These are phyloP conservation scores for Bombus confusus DNA, from an alignment of 1,140 invertebrate species.

Conservation along the genomic window DNA sequence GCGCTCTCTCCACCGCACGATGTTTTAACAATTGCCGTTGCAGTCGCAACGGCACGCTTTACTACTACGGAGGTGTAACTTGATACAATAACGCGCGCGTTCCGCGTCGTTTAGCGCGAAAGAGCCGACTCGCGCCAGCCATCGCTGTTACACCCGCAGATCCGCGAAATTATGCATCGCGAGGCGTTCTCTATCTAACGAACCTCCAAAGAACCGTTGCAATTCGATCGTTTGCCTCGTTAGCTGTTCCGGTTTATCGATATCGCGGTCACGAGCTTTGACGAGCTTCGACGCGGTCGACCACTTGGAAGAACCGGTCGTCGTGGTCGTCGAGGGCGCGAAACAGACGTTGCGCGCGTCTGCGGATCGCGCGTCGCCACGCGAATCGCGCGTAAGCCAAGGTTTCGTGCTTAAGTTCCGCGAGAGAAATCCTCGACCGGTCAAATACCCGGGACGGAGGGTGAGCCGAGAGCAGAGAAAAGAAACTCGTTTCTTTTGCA, in stretches of 20 bases:
- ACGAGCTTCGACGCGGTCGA: no score
- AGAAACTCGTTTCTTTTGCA: conserved; percentile 9
- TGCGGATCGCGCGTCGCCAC: neutral
- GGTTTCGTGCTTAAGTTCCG: conserved; percentile 41
- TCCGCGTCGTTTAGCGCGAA: conserved; percentile 60
- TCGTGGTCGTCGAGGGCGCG: no score
- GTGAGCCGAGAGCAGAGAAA: no score
- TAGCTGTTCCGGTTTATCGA: neutral
- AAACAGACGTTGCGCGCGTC: neutral
- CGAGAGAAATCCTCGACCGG: conserved; percentile 48
- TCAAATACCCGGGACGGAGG: conserved; percentile 25
- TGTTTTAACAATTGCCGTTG: conserved; percentile 64
- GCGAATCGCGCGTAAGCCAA: conserved; percentile 12
- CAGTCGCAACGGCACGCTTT: conserved; percentile 64
- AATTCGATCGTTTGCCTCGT: neutral
- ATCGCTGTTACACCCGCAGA: neutral
- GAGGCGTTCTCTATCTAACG: neutral
- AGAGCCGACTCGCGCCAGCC: conserved; percentile 48
- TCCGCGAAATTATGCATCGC: conserved; percentile 31
- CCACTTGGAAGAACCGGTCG: no score
- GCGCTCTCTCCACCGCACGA: conserved; percentile 41
- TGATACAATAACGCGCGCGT: conserved; percentile 67
- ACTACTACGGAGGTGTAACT: conserved; percentile 61
- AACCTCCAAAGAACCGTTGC: no score
- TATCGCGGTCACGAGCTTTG: neutral